Evolutionary conservation across 1,140 invertebrate species (phyloP), one percentile per base, ranked within the genome.

Genomic region (Aphelinus certus): DNA sequence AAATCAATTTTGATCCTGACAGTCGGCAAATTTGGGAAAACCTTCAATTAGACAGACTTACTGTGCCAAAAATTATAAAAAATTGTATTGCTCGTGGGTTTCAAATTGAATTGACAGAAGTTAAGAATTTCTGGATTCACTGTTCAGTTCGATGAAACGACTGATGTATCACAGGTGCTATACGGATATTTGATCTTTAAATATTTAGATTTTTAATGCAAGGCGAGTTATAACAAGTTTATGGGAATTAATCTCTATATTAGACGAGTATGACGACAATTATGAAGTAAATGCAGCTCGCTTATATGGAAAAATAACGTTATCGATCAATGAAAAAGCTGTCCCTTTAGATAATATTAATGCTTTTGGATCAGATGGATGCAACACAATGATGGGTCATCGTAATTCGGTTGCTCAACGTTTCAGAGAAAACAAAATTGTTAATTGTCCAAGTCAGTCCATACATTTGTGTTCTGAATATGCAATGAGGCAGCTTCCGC

Each of bases 361-460:
- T 64, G 83, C 84, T 26, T 85, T 85, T 75, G 83, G 64, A 26
- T 80, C 82, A 2, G 84, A 87, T 80, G 82, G 83, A 1, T 80
- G 79, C 60, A 85, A 80, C 73, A 78, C 76, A 10, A 86, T 84
- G 85, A 82, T 86, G 79, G 85, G 83, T 2, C 49, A 56, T n/a
- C 53, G 79, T 58, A 84, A 86, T 76, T 86, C 83, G 26, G 80
- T 85, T 6, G 73, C 80, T 45, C 65, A 49, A 43, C 47, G 83
- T 56, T 77, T 85, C 60, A 57, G 46, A 69, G 67, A 78, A 64
- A 43, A 65, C 7, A 79, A 70, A 61, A 77, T 86, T 6, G 64
- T 80, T 4, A 86, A 86, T 80, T 87, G 83, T 79, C 71, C 86
- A 26, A 85, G 84, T 71, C 84, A 86, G 76, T 86, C 84, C 49